phyloP scores from a whole-genome alignment of 2,113 vertebrate species.

The Centropus unirufus region DNA sequence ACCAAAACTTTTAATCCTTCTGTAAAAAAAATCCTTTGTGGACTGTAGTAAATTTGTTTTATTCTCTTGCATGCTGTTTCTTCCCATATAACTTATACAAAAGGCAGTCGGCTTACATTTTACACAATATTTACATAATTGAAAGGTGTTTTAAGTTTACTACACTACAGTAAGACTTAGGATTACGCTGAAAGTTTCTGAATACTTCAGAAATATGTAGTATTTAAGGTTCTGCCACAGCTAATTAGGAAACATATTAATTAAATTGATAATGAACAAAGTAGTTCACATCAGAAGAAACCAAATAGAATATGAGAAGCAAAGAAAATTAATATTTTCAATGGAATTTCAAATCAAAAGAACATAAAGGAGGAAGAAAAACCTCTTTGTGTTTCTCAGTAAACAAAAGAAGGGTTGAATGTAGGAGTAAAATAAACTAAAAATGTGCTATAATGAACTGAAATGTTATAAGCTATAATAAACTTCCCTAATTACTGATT shows the following conservation, averaged over 20 bases:
- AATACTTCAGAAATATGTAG: not conserved
- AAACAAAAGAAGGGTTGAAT: not conserved
- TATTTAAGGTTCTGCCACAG: not conserved
- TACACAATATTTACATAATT: not conserved
- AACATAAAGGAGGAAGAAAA: constrained; percentile 4
- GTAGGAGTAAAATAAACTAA: not conserved
- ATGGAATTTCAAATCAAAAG: constrained; percentile 3
- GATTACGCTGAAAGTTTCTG: not conserved
- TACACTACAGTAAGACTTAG: not conserved
- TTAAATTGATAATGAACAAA: constrained; percentile 53
- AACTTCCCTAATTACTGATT: not conserved
- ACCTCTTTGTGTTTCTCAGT: not conserved
- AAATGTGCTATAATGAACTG: not conserved
- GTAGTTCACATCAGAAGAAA: constrained; percentile 42
- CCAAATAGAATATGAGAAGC: not conserved
- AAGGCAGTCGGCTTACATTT: not conserved
- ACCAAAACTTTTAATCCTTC: not conserved
- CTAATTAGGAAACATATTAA: constrained; percentile 47
- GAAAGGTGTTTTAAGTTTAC: not conserved
- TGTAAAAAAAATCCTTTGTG: not conserved
- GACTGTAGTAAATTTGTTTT: not conserved
- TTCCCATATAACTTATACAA: not conserved
- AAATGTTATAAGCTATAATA: not conserved
- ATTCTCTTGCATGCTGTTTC: not conserved
- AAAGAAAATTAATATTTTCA: constrained; percentile 36